A percentile compares a stretch with the other conserved stretches of the same genome.
Conservation (phyloP, 2,888 invertebrate species). For the Plutella xylostella region DNA sequence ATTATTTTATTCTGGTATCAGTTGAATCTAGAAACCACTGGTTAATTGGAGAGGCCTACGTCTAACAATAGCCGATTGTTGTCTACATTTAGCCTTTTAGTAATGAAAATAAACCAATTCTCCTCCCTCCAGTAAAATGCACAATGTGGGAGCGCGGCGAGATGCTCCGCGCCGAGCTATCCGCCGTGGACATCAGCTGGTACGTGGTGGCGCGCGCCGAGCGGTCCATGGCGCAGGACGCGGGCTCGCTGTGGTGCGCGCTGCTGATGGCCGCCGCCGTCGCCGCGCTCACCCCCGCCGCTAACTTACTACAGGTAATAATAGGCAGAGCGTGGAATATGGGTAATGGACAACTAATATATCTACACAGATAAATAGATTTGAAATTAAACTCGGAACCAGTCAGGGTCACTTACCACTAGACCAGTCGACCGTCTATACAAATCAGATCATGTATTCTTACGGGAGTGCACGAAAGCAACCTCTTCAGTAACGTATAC, state of each 20-base stretch:
- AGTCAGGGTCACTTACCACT: background rate
- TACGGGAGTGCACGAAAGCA: background rate
- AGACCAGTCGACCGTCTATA: background rate
- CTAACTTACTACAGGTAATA: slow-evolving; percentile 50
- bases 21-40: no score
- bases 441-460: background rate
- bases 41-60: no score
- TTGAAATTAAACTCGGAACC: background rate
- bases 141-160: slow-evolving; percentile 95
- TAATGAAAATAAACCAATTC: no score
- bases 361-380: no score
- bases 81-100: no score
- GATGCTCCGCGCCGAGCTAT: slow-evolving; percentile 91
- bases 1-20: no score
- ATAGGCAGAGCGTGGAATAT: no score
- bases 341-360: no score
- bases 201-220: slow-evolving; percentile 94
- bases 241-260: slow-evolving; percentile 48
- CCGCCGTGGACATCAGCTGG: slow-evolving; percentile 94
- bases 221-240: slow-evolving; percentile 51
- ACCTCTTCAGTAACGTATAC: no score
- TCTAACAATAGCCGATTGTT: no score
- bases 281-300: slow-evolving; percentile 40
- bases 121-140: slow-evolving; percentile 81
- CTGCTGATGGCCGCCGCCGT: slow-evolving; percentile 46